Conservation (phyloP, 2,888 invertebrate genomes). For the Melanostoma scalare region DNA sequence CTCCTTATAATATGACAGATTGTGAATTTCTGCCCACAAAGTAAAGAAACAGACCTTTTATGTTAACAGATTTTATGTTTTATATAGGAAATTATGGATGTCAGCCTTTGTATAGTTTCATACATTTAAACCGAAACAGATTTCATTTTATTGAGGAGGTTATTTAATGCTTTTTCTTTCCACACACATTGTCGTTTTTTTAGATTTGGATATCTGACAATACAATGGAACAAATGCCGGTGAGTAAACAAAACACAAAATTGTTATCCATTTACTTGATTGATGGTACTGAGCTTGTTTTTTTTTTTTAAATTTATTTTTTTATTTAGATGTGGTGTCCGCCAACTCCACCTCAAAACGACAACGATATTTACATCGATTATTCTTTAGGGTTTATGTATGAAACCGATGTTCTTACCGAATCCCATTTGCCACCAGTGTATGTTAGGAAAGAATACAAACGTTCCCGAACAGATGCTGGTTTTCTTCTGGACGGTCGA, state of each 20-base stretch:
- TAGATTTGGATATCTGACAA: constrained; percentile 91
- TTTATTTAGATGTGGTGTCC: constrained; percentile 94
- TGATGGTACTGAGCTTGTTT: neutral
- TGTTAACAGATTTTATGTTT: too few relatives aligned
- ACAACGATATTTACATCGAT: constrained; percentile 95
- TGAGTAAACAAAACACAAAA: constrained; percentile 83
- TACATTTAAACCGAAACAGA: constrained; percentile 79
- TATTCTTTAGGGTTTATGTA: constrained; percentile 92
- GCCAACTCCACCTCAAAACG: constrained; percentile 97
- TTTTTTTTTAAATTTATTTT: neutral
- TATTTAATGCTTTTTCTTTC: constrained; percentile 77
- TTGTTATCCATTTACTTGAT: constrained; percentile 25
- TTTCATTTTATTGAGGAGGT: constrained; percentile 74
- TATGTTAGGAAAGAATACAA: constrained; percentile 91
- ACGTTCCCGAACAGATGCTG: constrained; percentile 87
- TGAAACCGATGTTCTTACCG: constrained; percentile 89
- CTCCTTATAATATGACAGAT: too few relatives aligned
- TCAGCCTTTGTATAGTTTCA: constrained; percentile 1
- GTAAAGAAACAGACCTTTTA: too few relatives aligned
- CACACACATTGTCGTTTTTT: constrained; percentile 73
- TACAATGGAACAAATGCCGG: constrained; percentile 90
- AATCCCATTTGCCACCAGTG: constrained; percentile 90
- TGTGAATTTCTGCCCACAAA: too few relatives aligned
- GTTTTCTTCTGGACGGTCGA: constrained; percentile 83
- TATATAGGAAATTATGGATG: neutral